Conservation (phyloP, 1,140 invertebrate species). For the Panonychus citri region DNA sequence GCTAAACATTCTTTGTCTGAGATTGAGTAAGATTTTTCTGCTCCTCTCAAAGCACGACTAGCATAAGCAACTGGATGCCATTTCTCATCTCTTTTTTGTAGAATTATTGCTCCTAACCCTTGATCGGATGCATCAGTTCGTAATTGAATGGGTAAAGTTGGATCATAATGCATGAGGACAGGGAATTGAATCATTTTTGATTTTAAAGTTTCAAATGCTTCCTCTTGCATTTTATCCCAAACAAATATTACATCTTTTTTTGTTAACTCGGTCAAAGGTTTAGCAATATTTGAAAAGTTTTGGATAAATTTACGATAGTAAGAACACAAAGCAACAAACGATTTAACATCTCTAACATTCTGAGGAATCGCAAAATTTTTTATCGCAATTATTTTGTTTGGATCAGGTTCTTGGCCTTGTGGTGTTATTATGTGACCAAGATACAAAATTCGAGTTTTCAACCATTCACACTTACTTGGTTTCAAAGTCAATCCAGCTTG, state of each 20-base stretch:
- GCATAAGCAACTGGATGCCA: conserved; percentile 3
- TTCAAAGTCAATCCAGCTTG: background rate
- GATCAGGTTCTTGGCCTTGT: conserved; percentile 15
- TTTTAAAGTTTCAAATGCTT: conserved; percentile 23
- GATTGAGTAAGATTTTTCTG: background rate
- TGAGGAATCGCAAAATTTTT: conserved; percentile 16
- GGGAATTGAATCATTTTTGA: too few relatives aligned
- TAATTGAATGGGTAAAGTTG: background rate
- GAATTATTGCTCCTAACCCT: conserved; percentile 7
- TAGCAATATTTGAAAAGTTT: conserved; percentile 10
- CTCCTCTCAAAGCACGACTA: conserved; percentile 10
- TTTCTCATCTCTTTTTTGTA: background rate
- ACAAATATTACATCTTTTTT: conserved; percentile 11
- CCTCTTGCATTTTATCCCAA: conserved; percentile 9
- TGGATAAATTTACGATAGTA: conserved; percentile 13
- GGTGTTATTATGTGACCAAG: conserved; percentile 13
- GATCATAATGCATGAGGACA: background rate
- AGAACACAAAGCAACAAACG: conserved; percentile 17
- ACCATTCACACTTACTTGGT: conserved; percentile 10
- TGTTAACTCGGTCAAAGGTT: conserved; percentile 11
- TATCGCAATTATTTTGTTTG: conserved; percentile 16
- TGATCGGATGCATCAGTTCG: conserved; percentile 11
- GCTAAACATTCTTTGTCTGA: conserved; percentile 18
- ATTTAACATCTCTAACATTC: conserved; percentile 14
- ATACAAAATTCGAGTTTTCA: conserved; percentile 4